phyloP scores from a whole-genome alignment of 1,140 invertebrate species.

The Drosophila rufa region DNA sequence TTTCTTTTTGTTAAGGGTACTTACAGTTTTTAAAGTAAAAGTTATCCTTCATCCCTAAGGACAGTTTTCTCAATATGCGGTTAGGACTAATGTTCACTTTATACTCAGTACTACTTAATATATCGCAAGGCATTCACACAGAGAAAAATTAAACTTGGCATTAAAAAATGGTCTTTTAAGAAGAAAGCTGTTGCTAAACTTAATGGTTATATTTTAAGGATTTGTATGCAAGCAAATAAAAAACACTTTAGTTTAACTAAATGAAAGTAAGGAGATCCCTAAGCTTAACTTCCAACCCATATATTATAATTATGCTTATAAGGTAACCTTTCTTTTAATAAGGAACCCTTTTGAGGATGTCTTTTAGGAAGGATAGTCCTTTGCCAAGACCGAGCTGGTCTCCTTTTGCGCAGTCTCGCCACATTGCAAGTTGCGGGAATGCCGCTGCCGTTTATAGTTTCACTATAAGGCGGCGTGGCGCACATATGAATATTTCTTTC shows the following conservation, averaged over 20 bases:
- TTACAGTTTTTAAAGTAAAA: neutral
- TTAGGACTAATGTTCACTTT: neutral
- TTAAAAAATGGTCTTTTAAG: neutral
- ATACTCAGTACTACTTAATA: neutral
- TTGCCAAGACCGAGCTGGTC: constrained; percentile 16
- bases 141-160: too few species aligned
- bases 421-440: constrained; percentile 56
- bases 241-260: neutral
- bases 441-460: constrained; percentile 61
- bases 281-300: too few species aligned
- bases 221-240: too few species aligned
- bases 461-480: constrained; percentile 54
- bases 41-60: too few species aligned
- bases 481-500: constrained; percentile 74
- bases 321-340: neutral
- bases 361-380: constrained; percentile 1
- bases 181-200: too few species aligned
- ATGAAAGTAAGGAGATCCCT: too few species aligned
- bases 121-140: too few species aligned
- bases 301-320: too few species aligned
- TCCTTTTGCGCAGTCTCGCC: constrained; percentile 55
- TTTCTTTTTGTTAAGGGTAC: too few species aligned
- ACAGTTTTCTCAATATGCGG: neutral
- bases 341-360: neutral
- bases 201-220: too few species aligned